A percentile compares a stretch with the other conserved stretches of the same genome.
phyloP scores from a whole-genome alignment of 2,797 vertebrate species.

The Sphaeramia orbicularis region DNA sequence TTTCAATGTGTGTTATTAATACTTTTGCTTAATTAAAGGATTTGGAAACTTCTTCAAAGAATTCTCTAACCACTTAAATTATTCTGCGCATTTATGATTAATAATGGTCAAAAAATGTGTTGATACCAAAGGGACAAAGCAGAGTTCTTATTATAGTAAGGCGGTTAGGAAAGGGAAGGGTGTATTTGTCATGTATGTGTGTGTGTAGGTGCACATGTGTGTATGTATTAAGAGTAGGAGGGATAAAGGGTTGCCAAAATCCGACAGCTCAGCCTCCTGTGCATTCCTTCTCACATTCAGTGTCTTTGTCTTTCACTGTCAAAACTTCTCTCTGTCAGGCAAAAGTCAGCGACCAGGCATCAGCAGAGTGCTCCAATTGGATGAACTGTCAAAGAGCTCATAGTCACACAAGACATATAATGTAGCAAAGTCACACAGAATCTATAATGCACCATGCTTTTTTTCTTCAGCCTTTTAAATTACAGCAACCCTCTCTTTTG shows the following conservation, averaged over 20 bases:
- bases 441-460: not conserved
- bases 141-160: slow-evolving; percentile 8
- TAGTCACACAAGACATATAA: slow-evolving; percentile 33
- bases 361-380: slow-evolving; percentile 27
- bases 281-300: slow-evolving; percentile 34
- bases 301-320: slow-evolving; percentile 61
- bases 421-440: slow-evolving; percentile 31
- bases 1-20: no score
- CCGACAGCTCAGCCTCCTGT: slow-evolving; percentile 57
- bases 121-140: slow-evolving; percentile 18
- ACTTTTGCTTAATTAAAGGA: no score
- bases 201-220: slow-evolving; percentile 5
- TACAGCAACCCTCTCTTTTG: slow-evolving; percentile 15
- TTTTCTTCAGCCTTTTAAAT: slow-evolving; percentile 19
- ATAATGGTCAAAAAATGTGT: slow-evolving; percentile 38
- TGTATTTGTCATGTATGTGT: slow-evolving; percentile 8
- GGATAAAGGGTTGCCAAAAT: slow-evolving; percentile 51
- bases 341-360: slow-evolving; percentile 39
- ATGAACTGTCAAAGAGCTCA: slow-evolving; percentile 55
- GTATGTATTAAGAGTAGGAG: slow-evolving; percentile 9
- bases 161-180: slow-evolving; percentile 22
- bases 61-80: no score
- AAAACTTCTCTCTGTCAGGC: slow-evolving; percentile 42
- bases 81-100: slow-evolving; percentile 55
- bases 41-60: no score